phyloP scores from a whole-genome alignment of 2,113 vertebrate species.

The Ranitomeya variabilis region DNA sequence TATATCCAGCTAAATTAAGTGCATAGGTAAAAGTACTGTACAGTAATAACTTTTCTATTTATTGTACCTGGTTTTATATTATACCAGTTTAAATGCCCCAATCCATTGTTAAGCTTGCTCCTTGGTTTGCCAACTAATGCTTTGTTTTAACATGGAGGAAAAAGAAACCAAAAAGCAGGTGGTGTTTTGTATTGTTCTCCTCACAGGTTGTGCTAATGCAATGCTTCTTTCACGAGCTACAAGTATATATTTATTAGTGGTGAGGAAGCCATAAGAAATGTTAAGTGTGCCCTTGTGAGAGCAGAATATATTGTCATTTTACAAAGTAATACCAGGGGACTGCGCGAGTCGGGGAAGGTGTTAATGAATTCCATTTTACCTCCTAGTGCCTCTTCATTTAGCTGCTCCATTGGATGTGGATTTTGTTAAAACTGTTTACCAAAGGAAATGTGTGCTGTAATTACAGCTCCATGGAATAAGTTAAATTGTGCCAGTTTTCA shows the following conservation, averaged over 20 bases:
- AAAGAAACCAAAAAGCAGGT: conserved; percentile 1
- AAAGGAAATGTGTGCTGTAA: conserved; percentile 56
- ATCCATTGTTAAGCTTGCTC: background rate
- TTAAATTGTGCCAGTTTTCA: conserved; percentile 46
- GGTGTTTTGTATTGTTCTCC: background rate
- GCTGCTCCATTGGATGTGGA: conserved; percentile 55
- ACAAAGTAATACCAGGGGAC: conserved; percentile 52
- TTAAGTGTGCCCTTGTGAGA: conserved; percentile 29
- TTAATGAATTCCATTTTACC: conserved; percentile 57
- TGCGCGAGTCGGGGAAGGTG: conserved; percentile 36
- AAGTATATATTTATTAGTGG: conserved; percentile 45
- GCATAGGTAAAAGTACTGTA: background rate
- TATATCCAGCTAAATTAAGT: background rate
- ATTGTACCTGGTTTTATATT: background rate
- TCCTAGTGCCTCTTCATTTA: conserved; percentile 57
- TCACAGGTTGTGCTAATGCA: conserved; percentile 21
- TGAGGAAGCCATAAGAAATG: conserved; percentile 44
- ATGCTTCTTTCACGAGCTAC: background rate
- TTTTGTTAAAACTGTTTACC: conserved; percentile 60
- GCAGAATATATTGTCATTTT: conserved; percentile 42
- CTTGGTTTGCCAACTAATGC: background rate
- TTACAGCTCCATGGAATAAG: conserved; percentile 39
- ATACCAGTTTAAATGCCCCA: background rate
- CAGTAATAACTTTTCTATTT: background rate
- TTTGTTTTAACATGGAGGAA: background rate